Evolutionary conservation across 1,140 invertebrate species (phyloP).

Genomic region (Papilio machaon): DNA sequence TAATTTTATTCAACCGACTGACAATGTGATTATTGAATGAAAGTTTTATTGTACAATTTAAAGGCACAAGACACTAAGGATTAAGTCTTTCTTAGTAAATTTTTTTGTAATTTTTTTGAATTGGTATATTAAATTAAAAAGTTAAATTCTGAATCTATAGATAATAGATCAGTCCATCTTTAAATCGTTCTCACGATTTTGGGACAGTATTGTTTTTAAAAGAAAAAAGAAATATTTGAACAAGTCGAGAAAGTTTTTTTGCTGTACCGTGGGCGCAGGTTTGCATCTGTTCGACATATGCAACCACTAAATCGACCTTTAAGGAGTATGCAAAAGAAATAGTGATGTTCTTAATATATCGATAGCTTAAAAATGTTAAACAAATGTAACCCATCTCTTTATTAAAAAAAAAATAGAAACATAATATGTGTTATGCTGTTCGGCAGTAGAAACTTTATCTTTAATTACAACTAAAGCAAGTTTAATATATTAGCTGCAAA

Average conservation of each 20-base stretch:
- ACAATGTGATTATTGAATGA: conserved; percentile 17
- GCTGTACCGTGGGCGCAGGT: conserved; percentile 52
- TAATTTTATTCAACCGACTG: conserved; percentile 16
- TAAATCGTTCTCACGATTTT: conserved; percentile 50
- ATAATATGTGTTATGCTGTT: too few relatives aligned
- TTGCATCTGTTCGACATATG: conserved; percentile 75
- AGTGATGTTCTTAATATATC: conserved; percentile 53
- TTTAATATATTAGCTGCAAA: too few relatives aligned
- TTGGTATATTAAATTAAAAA: too few relatives aligned
- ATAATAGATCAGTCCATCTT: conserved; percentile 28
- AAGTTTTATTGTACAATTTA: neutral
- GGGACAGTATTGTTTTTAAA: conserved; percentile 59
- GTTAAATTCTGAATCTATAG: too few relatives aligned
- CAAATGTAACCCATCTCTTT: neutral
- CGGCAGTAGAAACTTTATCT: too few relatives aligned
- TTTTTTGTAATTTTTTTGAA: too few relatives aligned
- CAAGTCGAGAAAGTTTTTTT: conserved; percentile 59
- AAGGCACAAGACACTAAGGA: neutral
- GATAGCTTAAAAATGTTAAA: conserved; percentile 35
- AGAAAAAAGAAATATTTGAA: conserved; percentile 56
- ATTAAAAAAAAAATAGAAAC: too few relatives aligned
- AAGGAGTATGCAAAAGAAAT: conserved; percentile 63
- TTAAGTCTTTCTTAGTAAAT: too few relatives aligned
- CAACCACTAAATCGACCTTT: conserved; percentile 64
- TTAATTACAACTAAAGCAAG: too few relatives aligned